Evolutionary conservation across 2,797 vertebrate species (phyloP).

Genomic region (Characodon lateralis): DNA sequence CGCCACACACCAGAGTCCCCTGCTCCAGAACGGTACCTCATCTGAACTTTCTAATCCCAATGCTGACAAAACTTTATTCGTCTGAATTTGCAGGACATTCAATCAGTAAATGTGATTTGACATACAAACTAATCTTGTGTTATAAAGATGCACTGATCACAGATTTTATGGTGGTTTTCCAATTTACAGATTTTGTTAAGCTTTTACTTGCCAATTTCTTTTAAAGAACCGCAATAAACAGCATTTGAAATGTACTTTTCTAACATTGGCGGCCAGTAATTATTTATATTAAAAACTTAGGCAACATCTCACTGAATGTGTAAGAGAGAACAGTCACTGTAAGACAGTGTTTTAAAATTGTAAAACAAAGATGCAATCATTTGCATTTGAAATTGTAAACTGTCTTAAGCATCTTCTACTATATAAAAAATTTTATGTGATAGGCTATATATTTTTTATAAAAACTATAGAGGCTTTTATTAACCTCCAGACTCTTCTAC

Average conservation of each 20-base stretch:
- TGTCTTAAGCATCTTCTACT: too few species aligned
- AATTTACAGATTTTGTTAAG: not conserved
- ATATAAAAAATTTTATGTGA: too few species aligned
- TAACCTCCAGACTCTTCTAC: too few species aligned
- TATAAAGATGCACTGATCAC: not conserved
- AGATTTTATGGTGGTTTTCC: not conserved
- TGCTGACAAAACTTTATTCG: not conserved
- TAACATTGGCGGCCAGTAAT: not conserved
- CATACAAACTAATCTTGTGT: not conserved
- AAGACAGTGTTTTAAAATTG: not conserved
- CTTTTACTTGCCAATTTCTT: not conserved
- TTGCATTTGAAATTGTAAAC: too few species aligned
- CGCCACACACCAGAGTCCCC: slow-evolving; percentile 40
- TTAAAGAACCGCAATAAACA: not conserved
- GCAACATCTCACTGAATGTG: not conserved
- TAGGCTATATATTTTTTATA: too few species aligned
- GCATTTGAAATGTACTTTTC: not conserved
- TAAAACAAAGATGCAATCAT: not conserved
- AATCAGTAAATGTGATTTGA: not conserved
- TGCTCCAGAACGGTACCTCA: slow-evolving; percentile 84
- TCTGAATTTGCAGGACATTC: not conserved
- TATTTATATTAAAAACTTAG: not conserved
- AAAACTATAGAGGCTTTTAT: too few species aligned
- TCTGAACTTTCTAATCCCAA: slow-evolving; percentile 3
- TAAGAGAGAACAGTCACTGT: not conserved